Evolutionary conservation across 1,140 invertebrate genomes (phyloP).

Genomic region (Pseudoatta argentina): DNA sequence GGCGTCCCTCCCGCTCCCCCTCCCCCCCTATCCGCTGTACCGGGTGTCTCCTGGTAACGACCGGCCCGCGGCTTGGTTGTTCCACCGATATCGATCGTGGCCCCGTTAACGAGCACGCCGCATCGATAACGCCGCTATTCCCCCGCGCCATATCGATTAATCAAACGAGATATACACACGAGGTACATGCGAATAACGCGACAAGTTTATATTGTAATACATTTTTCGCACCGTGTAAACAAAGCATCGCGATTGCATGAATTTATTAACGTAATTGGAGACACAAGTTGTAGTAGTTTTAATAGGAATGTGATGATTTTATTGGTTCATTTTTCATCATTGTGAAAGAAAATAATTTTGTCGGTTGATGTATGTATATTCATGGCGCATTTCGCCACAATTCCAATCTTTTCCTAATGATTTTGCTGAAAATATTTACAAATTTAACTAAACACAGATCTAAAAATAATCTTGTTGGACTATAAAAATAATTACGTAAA

Average conservation of each 20-base stretch:
- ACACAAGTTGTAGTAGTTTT: background rate
- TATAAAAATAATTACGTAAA: too few species aligned
- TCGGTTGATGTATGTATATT: background rate
- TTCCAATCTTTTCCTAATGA: too few species aligned
- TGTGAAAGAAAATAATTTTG: background rate
- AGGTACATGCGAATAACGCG: background rate
- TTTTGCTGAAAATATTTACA: too few species aligned
- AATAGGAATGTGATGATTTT: background rate
- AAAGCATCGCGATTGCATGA: background rate
- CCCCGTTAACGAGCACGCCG: conserved; percentile 63
- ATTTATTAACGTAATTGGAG: background rate
- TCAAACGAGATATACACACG: conserved; percentile 7
- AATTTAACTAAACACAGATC: too few species aligned
- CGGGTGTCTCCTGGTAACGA: conserved; percentile 76
- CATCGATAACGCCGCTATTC: conserved; percentile 54
- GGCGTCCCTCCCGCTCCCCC: conserved; percentile 49
- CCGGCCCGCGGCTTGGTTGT: conserved; percentile 46
- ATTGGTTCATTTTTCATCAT: conserved; percentile 1
- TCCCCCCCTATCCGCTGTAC: conserved; percentile 52
- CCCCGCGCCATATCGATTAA: conserved; percentile 38
- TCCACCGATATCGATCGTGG: conserved; percentile 72
- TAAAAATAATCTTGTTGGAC: too few species aligned
- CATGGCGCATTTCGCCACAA: too few species aligned
- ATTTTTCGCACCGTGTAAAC: background rate
- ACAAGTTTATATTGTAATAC: background rate